Percentiles rank a stretch among this genome's conserved stretches.
Conservation (phyloP, 1,140 invertebrate genomes). For the Bicyclus anynana region DNA sequence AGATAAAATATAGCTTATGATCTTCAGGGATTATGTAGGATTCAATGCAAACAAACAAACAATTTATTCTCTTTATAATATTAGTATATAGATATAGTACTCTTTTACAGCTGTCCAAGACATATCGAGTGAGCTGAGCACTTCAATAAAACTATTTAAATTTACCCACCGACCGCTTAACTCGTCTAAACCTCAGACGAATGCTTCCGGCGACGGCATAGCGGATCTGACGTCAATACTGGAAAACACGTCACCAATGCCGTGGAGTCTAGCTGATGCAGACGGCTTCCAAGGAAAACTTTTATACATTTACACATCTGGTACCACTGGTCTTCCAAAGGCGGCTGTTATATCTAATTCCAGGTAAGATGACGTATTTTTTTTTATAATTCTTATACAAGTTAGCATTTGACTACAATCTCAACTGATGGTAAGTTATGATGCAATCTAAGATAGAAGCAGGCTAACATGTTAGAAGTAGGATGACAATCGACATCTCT, state of each 20-base stretch:
- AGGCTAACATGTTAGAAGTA: no score
- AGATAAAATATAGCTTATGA: no score
- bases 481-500: no score
- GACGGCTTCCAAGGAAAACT: constrained; percentile 78
- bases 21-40: no score
- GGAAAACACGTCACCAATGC: constrained; percentile 46
- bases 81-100: background rate
- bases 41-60: no score
- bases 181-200: constrained; percentile 13
- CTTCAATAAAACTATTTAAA: constrained; percentile 60
- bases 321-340: constrained; percentile 93
- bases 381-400: no score
- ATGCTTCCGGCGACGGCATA: constrained; percentile 41
- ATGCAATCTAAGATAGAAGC: no score
- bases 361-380: constrained; percentile 76
- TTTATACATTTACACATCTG: constrained; percentile 92
- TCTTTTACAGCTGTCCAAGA: constrained; percentile 66
- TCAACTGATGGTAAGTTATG: no score
- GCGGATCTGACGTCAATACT: constrained; percentile 54
- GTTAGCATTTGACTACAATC: no score
- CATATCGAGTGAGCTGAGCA: constrained; percentile 52
- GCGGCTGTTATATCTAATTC: constrained; percentile 90
- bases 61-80: no score
- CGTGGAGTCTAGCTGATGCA: constrained; percentile 58
- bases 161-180: constrained; percentile 51